These are phyloP conservation scores for Eubucco bourcierii DNA, from an alignment of 2,113 vertebrate genomes.

Conservation along the genomic window DNA sequence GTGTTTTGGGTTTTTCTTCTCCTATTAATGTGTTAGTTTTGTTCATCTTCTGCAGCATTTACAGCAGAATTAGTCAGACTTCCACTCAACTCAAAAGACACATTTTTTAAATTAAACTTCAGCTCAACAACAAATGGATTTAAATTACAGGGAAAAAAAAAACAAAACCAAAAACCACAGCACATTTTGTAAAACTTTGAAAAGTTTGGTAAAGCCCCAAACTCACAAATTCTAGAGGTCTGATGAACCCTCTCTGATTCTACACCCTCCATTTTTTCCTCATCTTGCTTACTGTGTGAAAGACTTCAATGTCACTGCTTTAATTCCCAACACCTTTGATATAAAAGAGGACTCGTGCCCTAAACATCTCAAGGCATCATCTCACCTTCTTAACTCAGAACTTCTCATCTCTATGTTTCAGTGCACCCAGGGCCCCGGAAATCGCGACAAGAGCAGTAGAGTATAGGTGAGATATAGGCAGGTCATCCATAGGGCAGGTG, in stretches of 20 bases:
- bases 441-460: fast-evolving
- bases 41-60: constrained; percentile 1
- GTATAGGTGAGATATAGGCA: background rate
- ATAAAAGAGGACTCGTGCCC: background rate
- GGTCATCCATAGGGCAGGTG: constrained; percentile 62
- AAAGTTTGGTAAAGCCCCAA: background rate
- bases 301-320: background rate
- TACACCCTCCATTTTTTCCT: background rate
- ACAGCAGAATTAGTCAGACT: constrained; percentile 39
- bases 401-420: background rate
- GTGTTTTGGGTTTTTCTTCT: background rate
- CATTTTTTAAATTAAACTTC: constrained; percentile 51
- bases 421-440: background rate
- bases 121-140: background rate
- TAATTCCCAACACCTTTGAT: background rate
- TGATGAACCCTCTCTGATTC: background rate
- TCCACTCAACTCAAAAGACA: constrained; percentile 5
- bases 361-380: background rate
- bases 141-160: background rate
- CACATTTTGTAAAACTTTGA: background rate
- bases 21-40: background rate
- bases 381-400: background rate
- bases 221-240: background rate
- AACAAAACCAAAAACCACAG: background rate
- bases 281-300: background rate